Evolutionary conservation across 2,888 invertebrate genomes (phyloP).

Genomic region (Sarcophaga carnaria): DNA sequence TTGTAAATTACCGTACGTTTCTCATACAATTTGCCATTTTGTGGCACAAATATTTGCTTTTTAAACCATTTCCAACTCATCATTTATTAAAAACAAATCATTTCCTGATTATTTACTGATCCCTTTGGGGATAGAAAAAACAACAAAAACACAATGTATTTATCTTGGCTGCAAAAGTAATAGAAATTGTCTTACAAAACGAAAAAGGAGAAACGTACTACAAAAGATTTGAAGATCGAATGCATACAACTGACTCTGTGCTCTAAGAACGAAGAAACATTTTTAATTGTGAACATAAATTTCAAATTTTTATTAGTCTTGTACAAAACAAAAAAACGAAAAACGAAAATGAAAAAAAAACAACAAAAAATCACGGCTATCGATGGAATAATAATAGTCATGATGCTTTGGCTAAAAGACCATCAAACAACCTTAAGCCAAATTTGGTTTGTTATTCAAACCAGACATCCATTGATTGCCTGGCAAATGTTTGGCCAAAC

Average conservation of each 20-base stretch:
- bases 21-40: neutral
- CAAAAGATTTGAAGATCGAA: neutral
- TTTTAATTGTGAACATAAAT: slow-evolving; percentile 70
- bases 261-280: slow-evolving; percentile 42
- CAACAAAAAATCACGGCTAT: neutral
- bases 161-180: slow-evolving; percentile 15
- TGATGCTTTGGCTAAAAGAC: neutral
- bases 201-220: neutral
- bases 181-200: slow-evolving; percentile 8
- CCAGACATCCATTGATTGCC: slow-evolving; percentile 31
- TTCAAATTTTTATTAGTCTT: slow-evolving; percentile 67
- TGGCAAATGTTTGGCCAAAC: slow-evolving; percentile 33
- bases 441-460: slow-evolving; percentile 46
- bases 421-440: slow-evolving; percentile 29
- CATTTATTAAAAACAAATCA: slow-evolving; percentile 50
- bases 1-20: neutral
- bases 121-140: slow-evolving; percentile 9
- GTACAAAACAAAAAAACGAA: neutral
- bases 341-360: slow-evolving; percentile 18
- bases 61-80: neutral
- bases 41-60: slow-evolving; percentile 1
- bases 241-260: neutral
- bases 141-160: neutral
- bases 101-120: slow-evolving; percentile 45
- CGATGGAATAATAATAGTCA: neutral